Conservation (phyloP, 2,113 vertebrate genomes). For the Serilophus lunatus region DNA sequence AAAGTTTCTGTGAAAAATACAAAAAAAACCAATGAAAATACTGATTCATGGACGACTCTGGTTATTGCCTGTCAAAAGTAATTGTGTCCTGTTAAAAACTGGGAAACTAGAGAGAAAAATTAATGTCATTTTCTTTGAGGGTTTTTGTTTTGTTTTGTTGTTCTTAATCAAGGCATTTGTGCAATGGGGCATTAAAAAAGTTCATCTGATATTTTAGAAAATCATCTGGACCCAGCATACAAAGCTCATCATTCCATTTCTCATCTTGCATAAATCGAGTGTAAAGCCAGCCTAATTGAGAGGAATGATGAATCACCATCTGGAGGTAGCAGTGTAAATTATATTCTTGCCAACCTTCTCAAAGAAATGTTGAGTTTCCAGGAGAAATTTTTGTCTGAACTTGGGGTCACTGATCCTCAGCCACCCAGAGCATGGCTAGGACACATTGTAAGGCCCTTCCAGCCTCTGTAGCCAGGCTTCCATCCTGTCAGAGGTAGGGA, state of each 20-base stretch:
- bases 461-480: neutral
- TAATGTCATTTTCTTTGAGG: neutral
- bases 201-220: neutral
- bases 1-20: neutral
- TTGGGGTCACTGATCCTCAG: neutral
- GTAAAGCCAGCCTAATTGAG: neutral
- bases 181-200: neutral
- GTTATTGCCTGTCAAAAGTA: neutral
- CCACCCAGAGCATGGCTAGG: fast-evolving
- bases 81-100: neutral
- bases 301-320: neutral
- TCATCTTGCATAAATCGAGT: neutral
- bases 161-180: neutral
- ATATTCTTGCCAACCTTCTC: neutral
- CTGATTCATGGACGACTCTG: neutral
- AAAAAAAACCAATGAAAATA: neutral
- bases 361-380: neutral
- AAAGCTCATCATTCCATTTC: neutral
- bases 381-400: neutral
- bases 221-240: neutral
- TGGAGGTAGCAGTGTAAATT: neutral
- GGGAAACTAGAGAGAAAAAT: neutral
- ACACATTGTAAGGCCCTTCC: neutral
- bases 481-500: neutral
- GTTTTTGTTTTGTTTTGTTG: neutral